Evolutionary conservation across 2,888 invertebrate species (phyloP), one percentile per base, ranked within the genome.

Genomic region (Polydesmus complanatus): DNA sequence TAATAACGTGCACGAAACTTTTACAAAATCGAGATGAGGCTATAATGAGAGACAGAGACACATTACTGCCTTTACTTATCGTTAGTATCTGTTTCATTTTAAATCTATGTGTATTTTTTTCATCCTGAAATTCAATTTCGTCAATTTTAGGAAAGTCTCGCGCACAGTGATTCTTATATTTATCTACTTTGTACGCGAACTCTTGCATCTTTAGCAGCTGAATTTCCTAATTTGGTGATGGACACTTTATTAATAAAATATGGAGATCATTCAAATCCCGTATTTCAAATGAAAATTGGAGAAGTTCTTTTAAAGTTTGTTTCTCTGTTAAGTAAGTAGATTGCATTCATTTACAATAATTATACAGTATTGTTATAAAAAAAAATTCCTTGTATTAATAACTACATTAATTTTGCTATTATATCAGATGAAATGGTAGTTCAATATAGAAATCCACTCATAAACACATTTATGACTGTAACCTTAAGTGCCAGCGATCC

Each of bases 141-240:
- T n/a, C n/a, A n/a, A n/a, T n/a, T n/a, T 75, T 67, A 85, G 82
- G 83, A 86, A 73, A 83, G 85, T 74, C 72, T 92, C 1, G 82
- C 81, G 70, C 80, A 90, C 68, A 75, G 81, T 14, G 92, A 92
- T 70, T 85, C 90, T 0, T 92, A 88, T 70, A 78, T 92, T 61
- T 92, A 91, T 72, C 73, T 92, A 64, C 78, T 83, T 62, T 83
- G 89, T 1, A 82, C 90, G 21, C 83, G 85, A 70, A 88, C 87
- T 1, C 73, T 91, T 55, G 81, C 85, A 8, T 78, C 83, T 1
- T 74, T 91, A 65, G 82, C 83, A 14, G 77, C 79, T 37, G 73
- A 78, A 58, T 83, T 80, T 70, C 83, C 88, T 1, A 81, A 84
- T 68, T 78, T 81, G 67, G 81, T 88, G 0, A 72, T 92, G 47